Base-by-base conservation (phyloP, 2,113 vertebrate genomes). In the Lepisosteus oculatus region DNA sequence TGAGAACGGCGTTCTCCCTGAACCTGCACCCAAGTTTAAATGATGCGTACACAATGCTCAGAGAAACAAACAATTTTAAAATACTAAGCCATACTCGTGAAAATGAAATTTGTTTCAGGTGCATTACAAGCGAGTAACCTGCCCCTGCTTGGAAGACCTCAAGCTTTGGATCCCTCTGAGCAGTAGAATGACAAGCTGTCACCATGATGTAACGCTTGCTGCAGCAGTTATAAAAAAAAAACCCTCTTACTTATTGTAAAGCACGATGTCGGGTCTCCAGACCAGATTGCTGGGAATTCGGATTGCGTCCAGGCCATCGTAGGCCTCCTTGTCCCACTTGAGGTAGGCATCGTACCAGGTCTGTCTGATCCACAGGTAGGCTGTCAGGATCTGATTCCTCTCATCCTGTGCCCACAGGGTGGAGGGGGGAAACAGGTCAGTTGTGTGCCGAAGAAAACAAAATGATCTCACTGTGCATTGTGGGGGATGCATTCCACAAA, bases 331-430 rank as follows among this genome's bases (percentile, higher is more conserved):
- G 79, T 97, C 90, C 97, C 97, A 98, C 5, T 77, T 95, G 76
- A 99, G 92, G 70, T 96, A 97, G 0, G 95, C 92, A 12, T 99
- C 97, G 0, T 94, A 84, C 97, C 97, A 99, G n/a, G 90, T 97
- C 85, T 96, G 97, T 77, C 97, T 90, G 83, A 99, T 97, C 97
- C 97, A 99, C 59, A 99, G 83, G 78, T 98, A 99, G 51, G 94
- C 93, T 0, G 95, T 97, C 85, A 98, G 85, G 80, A 99, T 95
- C 85, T 98, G 97, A 81, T 99, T 99, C 79, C 95, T 91, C 86
- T 98, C 97, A 75, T 99, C 97, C 97, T 99, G 45, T 12, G 55
- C 17, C 29, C 29, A 29, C 29, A 29, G 29, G 29, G 29, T 29
- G 29, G 29, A 1, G 29, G 29, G 29, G 29, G 29, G 29, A 1